phyloP scores from a whole-genome alignment of 2,797 vertebrate species.

The Anabacerthia variegaticeps region DNA sequence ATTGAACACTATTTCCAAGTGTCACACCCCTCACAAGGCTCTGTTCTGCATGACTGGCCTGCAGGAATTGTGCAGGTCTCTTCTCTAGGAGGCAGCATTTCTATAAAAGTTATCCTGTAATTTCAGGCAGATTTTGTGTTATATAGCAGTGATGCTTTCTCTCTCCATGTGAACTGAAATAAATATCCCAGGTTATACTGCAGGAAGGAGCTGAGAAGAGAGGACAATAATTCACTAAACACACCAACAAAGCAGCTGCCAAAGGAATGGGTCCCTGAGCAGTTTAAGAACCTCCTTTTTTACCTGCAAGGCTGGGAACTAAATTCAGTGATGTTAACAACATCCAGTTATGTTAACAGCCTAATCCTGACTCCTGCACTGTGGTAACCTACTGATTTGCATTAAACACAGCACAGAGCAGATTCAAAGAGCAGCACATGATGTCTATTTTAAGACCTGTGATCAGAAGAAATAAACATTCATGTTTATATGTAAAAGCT shows the following conservation, averaged over 20 bases:
- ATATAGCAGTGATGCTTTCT: neutral
- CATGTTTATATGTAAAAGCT: conserved; percentile 23
- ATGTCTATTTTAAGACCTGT: conserved; percentile 58
- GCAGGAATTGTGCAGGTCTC: neutral
- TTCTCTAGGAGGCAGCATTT: neutral
- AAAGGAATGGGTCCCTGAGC: neutral
- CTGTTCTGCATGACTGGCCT: neutral
- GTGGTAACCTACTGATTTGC: neutral
- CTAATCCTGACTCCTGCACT: neutral
- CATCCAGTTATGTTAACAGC: neutral
- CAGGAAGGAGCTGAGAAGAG: neutral
- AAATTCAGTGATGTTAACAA: neutral
- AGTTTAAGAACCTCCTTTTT: neutral
- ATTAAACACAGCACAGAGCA: neutral
- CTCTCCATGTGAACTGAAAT: neutral
- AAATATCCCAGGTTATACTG: neutral
- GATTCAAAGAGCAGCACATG: conserved; percentile 33
- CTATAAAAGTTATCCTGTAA: neutral
- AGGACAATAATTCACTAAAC: neutral
- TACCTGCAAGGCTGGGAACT: neutral
- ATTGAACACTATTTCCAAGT: neutral
- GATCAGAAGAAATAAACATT: conserved; percentile 54
- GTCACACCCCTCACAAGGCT: neutral
- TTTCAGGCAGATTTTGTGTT: neutral
- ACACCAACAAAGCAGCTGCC: neutral